Conservation (phyloP, 2,113 vertebrate genomes). For the Eonycteris spelaea region DNA sequence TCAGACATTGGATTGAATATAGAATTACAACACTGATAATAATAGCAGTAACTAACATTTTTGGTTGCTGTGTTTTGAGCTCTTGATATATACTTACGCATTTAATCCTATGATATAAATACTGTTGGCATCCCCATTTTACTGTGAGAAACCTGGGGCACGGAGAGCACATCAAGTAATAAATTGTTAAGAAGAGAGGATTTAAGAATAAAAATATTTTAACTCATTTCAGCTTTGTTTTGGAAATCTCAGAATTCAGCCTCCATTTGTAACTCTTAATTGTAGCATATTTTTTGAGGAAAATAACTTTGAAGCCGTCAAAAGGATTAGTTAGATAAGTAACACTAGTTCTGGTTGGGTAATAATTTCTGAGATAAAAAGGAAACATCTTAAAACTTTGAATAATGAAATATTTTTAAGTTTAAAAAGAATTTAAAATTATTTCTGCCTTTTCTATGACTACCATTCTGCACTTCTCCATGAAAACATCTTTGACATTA, state of each 20-base stretch:
- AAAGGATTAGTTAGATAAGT: background rate
- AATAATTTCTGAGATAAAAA: constrained; percentile 22
- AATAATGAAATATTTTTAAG: constrained; percentile 31
- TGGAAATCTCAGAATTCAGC: constrained; percentile 31
- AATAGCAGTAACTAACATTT: background rate
- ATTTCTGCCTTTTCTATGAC: background rate
- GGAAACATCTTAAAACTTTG: background rate
- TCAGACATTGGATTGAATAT: background rate
- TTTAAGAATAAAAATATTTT: background rate
- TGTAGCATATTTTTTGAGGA: background rate
- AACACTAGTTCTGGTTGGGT: background rate
- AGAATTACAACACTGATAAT: background rate
- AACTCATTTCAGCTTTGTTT: background rate
- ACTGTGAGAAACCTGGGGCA: background rate
- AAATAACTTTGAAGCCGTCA: background rate
- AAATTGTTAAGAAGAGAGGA: constrained; percentile 1
- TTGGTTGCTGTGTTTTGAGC: background rate
- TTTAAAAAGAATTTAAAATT: constrained; percentile 33
- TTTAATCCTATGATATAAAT: background rate
- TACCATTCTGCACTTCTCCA: background rate
- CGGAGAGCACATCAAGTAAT: background rate
- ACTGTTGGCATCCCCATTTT: background rate
- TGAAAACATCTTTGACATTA: background rate
- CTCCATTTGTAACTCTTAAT: background rate
- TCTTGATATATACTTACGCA: background rate